These are phyloP conservation scores for Shinisaurus crocodilurus DNA, from an alignment of 2,113 vertebrate genomes.

Conservation along the genomic window DNA sequence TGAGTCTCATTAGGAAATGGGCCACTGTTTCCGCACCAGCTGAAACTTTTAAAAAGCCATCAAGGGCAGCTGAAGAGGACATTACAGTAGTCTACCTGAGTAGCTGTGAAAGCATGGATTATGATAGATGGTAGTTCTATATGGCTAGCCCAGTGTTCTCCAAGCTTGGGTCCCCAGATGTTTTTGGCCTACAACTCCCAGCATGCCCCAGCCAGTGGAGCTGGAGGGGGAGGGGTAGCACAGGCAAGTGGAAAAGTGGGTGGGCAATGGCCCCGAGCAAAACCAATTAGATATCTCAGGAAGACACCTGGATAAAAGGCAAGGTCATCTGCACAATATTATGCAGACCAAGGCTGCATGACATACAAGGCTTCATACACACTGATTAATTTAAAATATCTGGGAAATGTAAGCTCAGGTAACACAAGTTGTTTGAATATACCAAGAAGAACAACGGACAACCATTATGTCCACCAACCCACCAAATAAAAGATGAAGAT, in stretches of 20 bases:
- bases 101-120: too few species aligned
- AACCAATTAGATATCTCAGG: background rate
- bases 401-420: background rate
- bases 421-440: background rate
- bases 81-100: background rate
- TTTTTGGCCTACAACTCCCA: too few species aligned
- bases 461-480: slow-evolving; percentile 42
- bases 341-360: too few species aligned
- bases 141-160: too few species aligned
- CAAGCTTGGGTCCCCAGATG: too few species aligned
- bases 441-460: slow-evolving; percentile 26
- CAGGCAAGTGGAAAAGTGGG: too few species aligned
- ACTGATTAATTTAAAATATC: background rate
- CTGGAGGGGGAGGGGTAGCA: background rate
- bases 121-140: too few species aligned
- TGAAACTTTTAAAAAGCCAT: background rate
- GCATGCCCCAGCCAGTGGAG: too few species aligned
- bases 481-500: slow-evolving; percentile 49
- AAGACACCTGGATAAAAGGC: background rate
- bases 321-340: too few species aligned
- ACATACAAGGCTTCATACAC: background rate
- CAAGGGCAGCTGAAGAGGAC: background rate
- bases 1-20: background rate
- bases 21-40: background rate
- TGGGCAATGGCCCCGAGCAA: background rate